Evolutionary conservation across 2,113 vertebrate species (phyloP).

Genomic region (Sphyrna mokarran): DNA sequence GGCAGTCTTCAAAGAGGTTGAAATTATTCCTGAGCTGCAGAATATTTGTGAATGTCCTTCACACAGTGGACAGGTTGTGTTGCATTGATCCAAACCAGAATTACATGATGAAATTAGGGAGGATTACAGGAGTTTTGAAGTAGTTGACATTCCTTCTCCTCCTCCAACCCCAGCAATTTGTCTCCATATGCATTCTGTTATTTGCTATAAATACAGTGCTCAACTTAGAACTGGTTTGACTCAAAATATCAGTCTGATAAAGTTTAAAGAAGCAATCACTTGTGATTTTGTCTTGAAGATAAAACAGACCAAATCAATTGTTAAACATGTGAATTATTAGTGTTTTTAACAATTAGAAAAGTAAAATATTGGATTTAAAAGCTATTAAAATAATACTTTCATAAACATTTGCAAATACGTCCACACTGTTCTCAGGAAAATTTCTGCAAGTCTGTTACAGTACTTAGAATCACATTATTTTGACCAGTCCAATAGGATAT

Average conservation of each 20-base stretch:
- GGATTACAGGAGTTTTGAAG: not conserved
- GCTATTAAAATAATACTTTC: too few relatives aligned
- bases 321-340: too few relatives aligned
- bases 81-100: not conserved
- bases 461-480: not conserved
- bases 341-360: too few relatives aligned
- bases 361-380: too few relatives aligned
- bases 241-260: not conserved
- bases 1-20: not conserved
- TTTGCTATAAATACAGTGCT: not conserved
- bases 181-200: not conserved
- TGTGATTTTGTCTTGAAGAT: not conserved
- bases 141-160: not conserved
- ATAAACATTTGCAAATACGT: not conserved
- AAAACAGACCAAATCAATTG: not conserved
- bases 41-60: not conserved
- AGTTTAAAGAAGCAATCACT: not conserved
- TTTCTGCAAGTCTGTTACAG: not conserved
- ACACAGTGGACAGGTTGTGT: not conserved
- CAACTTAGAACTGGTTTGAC: not conserved
- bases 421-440: not conserved
- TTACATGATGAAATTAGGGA: not conserved
- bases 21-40: not conserved
- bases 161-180: not conserved
- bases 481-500: not conserved